Conservation (phyloP, 2,113 vertebrate genomes). For the Sphaerodactylus townsendi region DNA sequence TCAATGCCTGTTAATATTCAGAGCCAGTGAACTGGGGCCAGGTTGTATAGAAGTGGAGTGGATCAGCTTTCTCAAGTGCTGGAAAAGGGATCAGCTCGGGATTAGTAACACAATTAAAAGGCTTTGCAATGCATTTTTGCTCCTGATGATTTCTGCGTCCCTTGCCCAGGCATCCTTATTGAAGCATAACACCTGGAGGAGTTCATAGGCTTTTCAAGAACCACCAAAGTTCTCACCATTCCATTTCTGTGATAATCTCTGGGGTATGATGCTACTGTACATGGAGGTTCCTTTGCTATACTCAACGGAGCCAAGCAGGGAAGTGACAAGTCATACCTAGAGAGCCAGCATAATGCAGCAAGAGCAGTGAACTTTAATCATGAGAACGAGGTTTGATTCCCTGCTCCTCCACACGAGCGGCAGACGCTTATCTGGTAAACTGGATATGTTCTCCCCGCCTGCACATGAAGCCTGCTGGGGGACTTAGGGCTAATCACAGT, state of each 20-base stretch:
- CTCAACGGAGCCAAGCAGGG: too few species aligned
- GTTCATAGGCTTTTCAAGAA: neutral
- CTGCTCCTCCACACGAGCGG: too few species aligned
- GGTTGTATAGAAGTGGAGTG: neutral
- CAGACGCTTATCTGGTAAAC: too few species aligned
- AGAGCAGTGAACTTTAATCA: too few species aligned
- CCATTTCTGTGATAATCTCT: neutral
- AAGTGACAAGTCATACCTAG: too few species aligned
- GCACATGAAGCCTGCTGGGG: too few species aligned
- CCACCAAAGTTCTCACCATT: neutral
- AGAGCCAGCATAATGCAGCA: too few species aligned
- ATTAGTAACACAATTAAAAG: constrained; percentile 11
- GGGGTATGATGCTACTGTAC: neutral
- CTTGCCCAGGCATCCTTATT: neutral
- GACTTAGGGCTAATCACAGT: too few species aligned
- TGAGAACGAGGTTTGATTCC: too few species aligned
- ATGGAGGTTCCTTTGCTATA: neutral
- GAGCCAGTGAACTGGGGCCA: neutral
- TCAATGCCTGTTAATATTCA: constrained; percentile 7
- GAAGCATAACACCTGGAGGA: neutral
- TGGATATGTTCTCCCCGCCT: too few species aligned
- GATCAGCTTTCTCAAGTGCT: neutral
- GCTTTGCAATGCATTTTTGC: neutral
- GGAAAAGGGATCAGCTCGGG: neutral
- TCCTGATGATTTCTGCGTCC: neutral